Evolutionary conservation across 2,797 vertebrate genomes (phyloP).

Genomic region (Telmatherina bonti): DNA sequence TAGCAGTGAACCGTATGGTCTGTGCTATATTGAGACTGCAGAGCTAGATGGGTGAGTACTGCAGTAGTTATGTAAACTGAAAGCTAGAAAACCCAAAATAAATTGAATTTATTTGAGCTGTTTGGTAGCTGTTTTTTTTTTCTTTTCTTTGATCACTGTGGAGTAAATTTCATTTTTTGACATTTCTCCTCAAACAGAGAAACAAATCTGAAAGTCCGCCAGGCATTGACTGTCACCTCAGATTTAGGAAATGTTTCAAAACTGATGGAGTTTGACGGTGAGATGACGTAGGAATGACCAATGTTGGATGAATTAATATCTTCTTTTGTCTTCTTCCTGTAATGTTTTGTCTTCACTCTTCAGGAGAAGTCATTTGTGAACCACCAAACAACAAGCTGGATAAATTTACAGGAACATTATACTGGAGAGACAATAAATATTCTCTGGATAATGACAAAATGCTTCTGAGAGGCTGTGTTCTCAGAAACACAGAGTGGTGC

Average conservation of each 20-base stretch:
- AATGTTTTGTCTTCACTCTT: not conserved
- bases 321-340: not conserved
- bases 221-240: conserved; percentile 87
- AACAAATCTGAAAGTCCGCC: conserved; percentile 90
- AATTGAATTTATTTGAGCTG: not conserved
- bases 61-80: conserved; percentile 7
- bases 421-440: conserved; percentile 84
- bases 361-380: conserved; percentile 88
- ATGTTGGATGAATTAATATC: not conserved
- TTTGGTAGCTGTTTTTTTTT: too few species aligned
- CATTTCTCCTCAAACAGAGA: conserved; percentile 75
- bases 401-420: conserved; percentile 85
- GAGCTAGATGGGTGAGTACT: conserved; percentile 89
- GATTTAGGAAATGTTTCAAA: conserved; percentile 84
- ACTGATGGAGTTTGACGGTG: conserved; percentile 89
- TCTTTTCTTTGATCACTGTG: not conserved
- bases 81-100: not conserved
- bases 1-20: conserved; percentile 89
- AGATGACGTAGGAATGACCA: conserved; percentile 50
- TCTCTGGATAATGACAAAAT: conserved; percentile 86
- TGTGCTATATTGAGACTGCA: conserved; percentile 92
- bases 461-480: conserved; percentile 86
- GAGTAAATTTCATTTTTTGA: not conserved
- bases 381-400: conserved; percentile 89
- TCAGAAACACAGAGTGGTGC: conserved; percentile 90